These are phyloP conservation scores for Mya arenaria DNA, from an alignment of 1,140 invertebrate species.

Conservation along the genomic window DNA sequence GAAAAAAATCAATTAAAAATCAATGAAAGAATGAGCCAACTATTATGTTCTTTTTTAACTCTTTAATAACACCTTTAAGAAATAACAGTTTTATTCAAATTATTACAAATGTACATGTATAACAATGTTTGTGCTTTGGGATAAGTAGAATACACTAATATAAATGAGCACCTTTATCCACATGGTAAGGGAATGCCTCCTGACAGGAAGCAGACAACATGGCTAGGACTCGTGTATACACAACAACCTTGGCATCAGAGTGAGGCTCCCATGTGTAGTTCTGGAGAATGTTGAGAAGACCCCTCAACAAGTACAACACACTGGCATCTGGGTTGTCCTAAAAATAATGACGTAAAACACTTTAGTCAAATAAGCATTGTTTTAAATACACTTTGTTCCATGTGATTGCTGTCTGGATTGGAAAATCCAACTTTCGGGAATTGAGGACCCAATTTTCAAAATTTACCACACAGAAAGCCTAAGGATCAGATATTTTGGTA, in stretches of 20 bases:
- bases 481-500: no score
- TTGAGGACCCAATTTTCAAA: no score
- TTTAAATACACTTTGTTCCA: neutral
- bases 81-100: neutral
- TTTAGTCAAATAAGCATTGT: neutral
- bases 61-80: neutral
- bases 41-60: neutral
- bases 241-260: constrained; percentile 82
- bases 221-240: constrained; percentile 88
- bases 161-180: constrained; percentile 88
- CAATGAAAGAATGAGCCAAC: neutral
- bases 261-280: constrained; percentile 86
- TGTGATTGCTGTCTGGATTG: no score
- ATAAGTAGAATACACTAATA: no score
- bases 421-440: no score
- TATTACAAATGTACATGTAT: neutral
- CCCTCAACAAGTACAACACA: constrained; percentile 88
- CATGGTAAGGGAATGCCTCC: constrained; percentile 90
- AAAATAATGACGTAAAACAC: constrained; percentile 37
- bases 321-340: constrained; percentile 93
- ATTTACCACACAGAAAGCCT: no score
- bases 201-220: constrained; percentile 88
- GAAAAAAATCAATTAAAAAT: neutral
- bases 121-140: no score
- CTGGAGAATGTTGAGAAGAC: constrained; percentile 88